Conservation (phyloP, 2,797 vertebrate species). For the Rhinatrema bivittatum region DNA sequence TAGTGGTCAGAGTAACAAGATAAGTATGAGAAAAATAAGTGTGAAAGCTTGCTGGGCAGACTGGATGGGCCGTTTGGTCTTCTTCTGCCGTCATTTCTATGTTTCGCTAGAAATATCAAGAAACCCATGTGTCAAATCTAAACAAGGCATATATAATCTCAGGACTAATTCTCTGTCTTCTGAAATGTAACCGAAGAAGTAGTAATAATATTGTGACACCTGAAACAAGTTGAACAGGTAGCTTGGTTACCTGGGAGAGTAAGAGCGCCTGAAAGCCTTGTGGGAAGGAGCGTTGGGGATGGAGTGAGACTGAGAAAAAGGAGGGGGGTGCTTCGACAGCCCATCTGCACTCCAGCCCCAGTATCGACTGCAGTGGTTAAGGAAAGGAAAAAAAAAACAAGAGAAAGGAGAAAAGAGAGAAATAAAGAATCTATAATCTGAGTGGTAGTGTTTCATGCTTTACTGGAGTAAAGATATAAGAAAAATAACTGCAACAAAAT, state of each 20-base stretch:
- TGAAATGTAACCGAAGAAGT: too few species aligned
- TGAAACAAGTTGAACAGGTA: constrained; percentile 55
- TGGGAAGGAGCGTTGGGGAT: constrained; percentile 84
- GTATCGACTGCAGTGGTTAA: constrained; percentile 79
- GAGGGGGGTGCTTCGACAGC: constrained; percentile 84
- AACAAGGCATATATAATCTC: too few species aligned
- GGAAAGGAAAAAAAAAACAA: constrained; percentile 36
- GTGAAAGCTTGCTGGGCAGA: too few species aligned
- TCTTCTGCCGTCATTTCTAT: too few species aligned
- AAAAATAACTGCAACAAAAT: constrained; percentile 10
- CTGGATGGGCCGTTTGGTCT: too few species aligned
- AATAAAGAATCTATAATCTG: constrained; percentile 49
- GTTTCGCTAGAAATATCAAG: too few species aligned
- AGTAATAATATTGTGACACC: constrained; percentile 65
- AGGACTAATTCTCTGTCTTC: too few species aligned
- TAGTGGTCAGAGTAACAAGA: too few species aligned
- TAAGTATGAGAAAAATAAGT: too few species aligned
- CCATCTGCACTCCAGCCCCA: constrained; percentile 97
- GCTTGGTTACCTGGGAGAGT: constrained; percentile 91
- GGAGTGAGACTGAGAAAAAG: constrained; percentile 85
- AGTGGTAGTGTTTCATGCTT: constrained; percentile 54
- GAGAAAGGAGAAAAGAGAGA: constrained; percentile 29
- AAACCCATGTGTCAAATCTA: too few species aligned
- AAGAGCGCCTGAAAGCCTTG: constrained; percentile 90
- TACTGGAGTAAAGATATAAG: constrained; percentile 22